Evolutionary conservation across 35 echinoderm and acorn worm genomes (phyloP).

Genomic region (Eucidaris tribuloides): DNA sequence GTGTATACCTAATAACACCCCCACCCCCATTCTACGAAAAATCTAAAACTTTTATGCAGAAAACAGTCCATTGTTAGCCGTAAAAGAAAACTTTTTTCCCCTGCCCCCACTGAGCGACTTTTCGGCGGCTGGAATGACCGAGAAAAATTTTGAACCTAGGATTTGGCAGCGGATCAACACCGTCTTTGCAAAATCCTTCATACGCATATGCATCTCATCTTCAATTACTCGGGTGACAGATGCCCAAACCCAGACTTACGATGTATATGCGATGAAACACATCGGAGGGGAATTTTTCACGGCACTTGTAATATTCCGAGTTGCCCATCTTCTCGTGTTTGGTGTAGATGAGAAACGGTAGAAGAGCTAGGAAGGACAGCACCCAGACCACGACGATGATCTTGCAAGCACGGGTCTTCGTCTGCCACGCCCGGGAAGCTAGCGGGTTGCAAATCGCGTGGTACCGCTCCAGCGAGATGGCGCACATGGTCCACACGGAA

Average conservation of each 20-base stretch:
- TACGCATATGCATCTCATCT: no score
- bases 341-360: conserved; percentile 60
- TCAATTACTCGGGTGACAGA: no score
- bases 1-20: no score
- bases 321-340: conserved; percentile 21
- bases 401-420: conserved; percentile 85
- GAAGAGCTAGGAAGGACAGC: conserved; percentile 36
- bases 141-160: no score
- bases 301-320: conserved; percentile 39
- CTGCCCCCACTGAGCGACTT: no score
- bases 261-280: conserved; percentile 26
- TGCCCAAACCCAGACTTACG: conserved; percentile 58
- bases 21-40: no score
- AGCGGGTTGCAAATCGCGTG: conserved; percentile 96
- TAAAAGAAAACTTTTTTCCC: no score
- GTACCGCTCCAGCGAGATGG: conserved; percentile 92
- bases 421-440: conserved; percentile 89
- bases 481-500: conserved; percentile 96
- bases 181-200: no score
- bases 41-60: no score
- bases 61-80: no score
- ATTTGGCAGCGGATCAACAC: no score
- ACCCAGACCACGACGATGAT: conserved; percentile 74
- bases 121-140: no score
- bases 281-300: conserved; percentile 31